phyloP scores from a whole-genome alignment of 2,888 invertebrate species.

The Julus scanicus region DNA sequence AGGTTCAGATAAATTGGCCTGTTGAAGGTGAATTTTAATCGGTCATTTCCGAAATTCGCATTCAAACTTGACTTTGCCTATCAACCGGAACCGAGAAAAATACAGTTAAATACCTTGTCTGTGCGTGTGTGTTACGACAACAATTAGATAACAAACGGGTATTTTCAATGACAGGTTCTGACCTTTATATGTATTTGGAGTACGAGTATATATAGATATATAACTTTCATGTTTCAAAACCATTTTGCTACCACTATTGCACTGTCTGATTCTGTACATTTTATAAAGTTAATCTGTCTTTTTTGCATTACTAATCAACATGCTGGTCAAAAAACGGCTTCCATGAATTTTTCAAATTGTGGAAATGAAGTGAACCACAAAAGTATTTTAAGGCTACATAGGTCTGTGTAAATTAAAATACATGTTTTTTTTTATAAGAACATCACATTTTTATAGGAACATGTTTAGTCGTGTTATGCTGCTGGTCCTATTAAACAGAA shows the following conservation, averaged over 20 bases:
- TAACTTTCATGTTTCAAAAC: background rate
- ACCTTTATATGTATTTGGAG: background rate
- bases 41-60: background rate
- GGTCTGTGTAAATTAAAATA: no score
- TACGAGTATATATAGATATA: background rate
- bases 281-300: no score
- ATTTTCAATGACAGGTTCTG: background rate
- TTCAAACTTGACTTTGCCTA: slow-evolving; percentile 1
- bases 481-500: no score
- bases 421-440: no score
- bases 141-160: background rate
- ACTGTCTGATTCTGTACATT: no score
- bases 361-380: no score
- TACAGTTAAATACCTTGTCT: background rate
- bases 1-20: background rate
- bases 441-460: no score
- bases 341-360: no score
- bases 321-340: no score
- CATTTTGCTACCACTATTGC: background rate
- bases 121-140: background rate
- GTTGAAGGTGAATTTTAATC: slow-evolving; percentile 30
- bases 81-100: background rate
- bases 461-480: no score
- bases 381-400: no score
- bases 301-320: no score